Conservation (phyloP, 2,888 invertebrate genomes). For the Coenonympha glycerion region DNA sequence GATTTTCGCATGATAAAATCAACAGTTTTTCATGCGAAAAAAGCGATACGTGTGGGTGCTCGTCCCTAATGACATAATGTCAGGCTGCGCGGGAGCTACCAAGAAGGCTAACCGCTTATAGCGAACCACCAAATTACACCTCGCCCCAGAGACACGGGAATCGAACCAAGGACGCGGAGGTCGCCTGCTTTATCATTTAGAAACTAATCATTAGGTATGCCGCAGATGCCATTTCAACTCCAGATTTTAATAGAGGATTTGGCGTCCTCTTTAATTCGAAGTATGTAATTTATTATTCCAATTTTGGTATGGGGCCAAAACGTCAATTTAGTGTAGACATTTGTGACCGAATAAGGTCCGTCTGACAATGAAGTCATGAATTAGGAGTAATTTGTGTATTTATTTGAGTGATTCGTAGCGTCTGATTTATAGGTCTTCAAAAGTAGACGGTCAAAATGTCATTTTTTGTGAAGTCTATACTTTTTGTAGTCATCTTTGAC, state of each 20-base stretch:
- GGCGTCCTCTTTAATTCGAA: conserved; percentile 45
- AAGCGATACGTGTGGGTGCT: conserved; percentile 36
- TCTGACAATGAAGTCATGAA: conserved; percentile 16
- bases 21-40: conserved; percentile 16
- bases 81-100: conserved; percentile 59
- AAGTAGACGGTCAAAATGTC: conserved; percentile 6
- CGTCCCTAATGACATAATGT: conserved; percentile 66
- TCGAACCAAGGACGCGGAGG: conserved; percentile 70
- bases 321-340: conserved; percentile 15
- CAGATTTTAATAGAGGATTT: conserved; percentile 62
- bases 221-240: conserved; percentile 71
- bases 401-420: not conserved
- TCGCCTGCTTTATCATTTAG: conserved; percentile 71
- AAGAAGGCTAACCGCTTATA: conserved; percentile 69
- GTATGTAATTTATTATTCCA: conserved; percentile 54
- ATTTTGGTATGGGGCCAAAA: conserved; percentile 36
- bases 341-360: conserved; percentile 23
- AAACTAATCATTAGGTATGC: conserved; percentile 68
- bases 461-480: conserved; percentile 1
- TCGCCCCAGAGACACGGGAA: conserved; percentile 71
- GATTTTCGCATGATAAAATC: not conserved
- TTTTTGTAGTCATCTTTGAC: not conserved
- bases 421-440: not conserved
- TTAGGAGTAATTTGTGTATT: conserved; percentile 20
- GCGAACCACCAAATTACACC: conserved; percentile 71